Evolutionary conservation across 2,888 invertebrate genomes (phyloP), one percentile per base, ranked within the genome.

Genomic region (Yponomeuta sedellus): DNA sequence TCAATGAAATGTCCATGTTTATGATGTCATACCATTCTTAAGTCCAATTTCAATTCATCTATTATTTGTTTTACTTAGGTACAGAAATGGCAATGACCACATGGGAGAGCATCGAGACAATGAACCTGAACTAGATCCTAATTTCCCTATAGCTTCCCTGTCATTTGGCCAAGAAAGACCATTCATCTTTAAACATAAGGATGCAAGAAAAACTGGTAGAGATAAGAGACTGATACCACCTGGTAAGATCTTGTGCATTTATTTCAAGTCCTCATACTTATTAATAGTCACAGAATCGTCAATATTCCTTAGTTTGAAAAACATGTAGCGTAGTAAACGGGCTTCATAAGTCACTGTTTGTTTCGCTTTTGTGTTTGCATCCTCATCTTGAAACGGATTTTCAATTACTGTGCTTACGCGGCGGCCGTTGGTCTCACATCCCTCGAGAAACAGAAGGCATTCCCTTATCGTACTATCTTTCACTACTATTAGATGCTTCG

Each of bases 291-390:
- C 91, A 68, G 89, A 90, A 69, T 89, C 88, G 77, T 93, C 91
- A 61, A 92, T 91, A 66, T 89, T 88, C 73, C 93, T 93, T 67
- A 95, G 81, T 76, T 94, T 94, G 70, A 96, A 90, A 70, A 98
- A 93, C 76, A 98, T 92, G 73, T 96, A 94, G 78, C 97, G 96
- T 58, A 98, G 86, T 69, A 95, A 92, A 66, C 98, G 92, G 0
- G 98, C 95, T 89, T 98, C 98, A 75, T 96, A 98, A 0, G 97
- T 96, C 0, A 98, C 97, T 0, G 97, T 97, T 82, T 97, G 97
- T 77, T 96, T 96, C 5, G 97, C 97, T 73, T 94, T 93, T 8
- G 93, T 92, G 68, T 95, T 94, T 0, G 92, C 88, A 68, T 94
- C 94, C 72, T 93, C 94, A 70, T 94, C 92, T 77, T 96, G 95